phyloP scores from a whole-genome alignment of 2,888 invertebrate genomes.

The Steinernema carpocapsae region DNA sequence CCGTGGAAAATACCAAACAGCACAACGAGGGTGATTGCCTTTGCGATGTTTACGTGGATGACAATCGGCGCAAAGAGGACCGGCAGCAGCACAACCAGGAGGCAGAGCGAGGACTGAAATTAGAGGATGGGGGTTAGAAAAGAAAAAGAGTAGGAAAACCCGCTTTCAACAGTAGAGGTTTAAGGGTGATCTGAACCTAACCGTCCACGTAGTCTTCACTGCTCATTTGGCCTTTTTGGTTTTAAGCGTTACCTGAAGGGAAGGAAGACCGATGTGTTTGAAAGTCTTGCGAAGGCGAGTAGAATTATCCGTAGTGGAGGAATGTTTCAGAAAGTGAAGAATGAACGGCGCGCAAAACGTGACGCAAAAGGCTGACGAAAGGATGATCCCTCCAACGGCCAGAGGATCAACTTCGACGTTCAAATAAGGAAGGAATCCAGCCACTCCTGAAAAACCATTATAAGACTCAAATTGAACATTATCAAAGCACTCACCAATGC shows the following conservation, averaged over 20 bases:
- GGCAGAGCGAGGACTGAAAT: conserved; percentile 49
- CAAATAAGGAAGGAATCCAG: conserved; percentile 19
- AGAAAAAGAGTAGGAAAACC: too few relatives aligned
- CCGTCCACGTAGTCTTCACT: too few relatives aligned
- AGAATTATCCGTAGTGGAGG: conserved; percentile 24
- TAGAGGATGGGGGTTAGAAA: too few relatives aligned
- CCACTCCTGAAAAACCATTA: background rate
- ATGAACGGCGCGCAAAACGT: conserved; percentile 21
- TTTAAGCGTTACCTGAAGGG: conserved; percentile 15
- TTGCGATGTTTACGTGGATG: conserved; percentile 48
- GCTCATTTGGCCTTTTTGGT: background rate
- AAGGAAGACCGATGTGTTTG: conserved; percentile 28
- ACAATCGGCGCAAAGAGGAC: conserved; percentile 44
- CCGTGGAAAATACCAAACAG: conserved; percentile 25
- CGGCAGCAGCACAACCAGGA: conserved; percentile 46
- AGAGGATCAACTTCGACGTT: conserved; percentile 20
- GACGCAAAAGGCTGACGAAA: conserved; percentile 9
- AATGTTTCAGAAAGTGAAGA: conserved; percentile 27
- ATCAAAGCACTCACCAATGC: background rate
- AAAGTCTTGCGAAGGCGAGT: conserved; percentile 10
- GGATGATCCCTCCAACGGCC: background rate
- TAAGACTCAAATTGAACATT: background rate
- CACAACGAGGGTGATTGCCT: conserved; percentile 27
- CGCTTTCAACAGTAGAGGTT: too few relatives aligned
- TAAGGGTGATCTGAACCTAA: too few relatives aligned